Percentiles rank a stretch among this genome's conserved stretches.
Evolutionary conservation across 2,113 vertebrate genomes (phyloP).

Genomic region (Nycticebus coucang): DNA sequence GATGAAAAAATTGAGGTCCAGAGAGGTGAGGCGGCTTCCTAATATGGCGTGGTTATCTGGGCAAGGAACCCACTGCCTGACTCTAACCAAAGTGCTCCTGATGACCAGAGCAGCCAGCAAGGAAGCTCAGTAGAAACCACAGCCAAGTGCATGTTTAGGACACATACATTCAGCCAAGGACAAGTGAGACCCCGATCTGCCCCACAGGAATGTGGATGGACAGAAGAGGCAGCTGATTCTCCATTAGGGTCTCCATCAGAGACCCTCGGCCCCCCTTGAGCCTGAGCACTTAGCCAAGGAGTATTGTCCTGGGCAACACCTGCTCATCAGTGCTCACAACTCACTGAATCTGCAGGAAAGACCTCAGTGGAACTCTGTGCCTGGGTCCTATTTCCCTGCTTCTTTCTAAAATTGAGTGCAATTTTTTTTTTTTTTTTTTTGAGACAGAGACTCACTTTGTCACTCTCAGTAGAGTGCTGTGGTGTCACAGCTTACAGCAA

Average conservation of each 20-base stretch:
- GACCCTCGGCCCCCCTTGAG: not conserved
- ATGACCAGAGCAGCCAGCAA: too few species aligned
- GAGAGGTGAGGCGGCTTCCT: not conserved
- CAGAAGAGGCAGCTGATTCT: not conserved
- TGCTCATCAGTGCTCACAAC: too few species aligned
- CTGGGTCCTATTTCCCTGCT: not conserved
- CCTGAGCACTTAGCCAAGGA: not conserved
- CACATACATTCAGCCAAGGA: not conserved
- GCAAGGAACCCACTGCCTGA: not conserved
- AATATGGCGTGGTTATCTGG: not conserved
- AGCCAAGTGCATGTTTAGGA: too few species aligned
- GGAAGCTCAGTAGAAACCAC: not conserved
- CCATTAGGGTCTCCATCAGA: not conserved
- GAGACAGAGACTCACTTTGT: too few species aligned
- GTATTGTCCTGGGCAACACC: not conserved
- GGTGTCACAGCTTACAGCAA: too few species aligned
- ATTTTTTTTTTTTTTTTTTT: too few species aligned
- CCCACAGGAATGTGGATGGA: not conserved
- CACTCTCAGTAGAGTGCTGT: too few species aligned
- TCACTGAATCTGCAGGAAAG: not conserved
- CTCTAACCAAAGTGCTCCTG: too few species aligned
- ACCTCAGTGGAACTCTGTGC: accelerated
- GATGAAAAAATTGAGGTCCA: not conserved
- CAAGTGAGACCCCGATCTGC: too few species aligned
- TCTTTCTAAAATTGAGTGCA: not conserved